phyloP scores from a whole-genome alignment of 1,140 invertebrate genomes.

The Oncopeltus fasciatus region DNA sequence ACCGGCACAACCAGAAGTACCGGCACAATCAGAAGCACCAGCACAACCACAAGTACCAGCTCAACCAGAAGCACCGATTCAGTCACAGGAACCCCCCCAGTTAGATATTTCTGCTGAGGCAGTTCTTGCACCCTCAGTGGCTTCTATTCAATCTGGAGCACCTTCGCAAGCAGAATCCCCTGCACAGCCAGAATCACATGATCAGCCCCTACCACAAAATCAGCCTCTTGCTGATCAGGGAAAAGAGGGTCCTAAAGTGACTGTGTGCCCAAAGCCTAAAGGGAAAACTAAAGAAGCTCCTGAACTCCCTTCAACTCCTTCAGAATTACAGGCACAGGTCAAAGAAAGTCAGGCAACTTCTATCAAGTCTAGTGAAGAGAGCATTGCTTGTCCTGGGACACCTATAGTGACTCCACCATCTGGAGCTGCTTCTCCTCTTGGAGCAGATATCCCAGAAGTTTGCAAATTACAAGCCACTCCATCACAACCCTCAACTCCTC shows the following conservation, averaged over 20 bases:
- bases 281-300: neutral
- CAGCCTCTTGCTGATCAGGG: neutral
- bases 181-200: neutral
- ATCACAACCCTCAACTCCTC: slow-evolving; percentile 8
- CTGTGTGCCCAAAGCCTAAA: neutral
- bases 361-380: too few species aligned
- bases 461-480: slow-evolving; percentile 10
- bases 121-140: slow-evolving; percentile 16
- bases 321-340: too few species aligned
- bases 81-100: slow-evolving; percentile 21
- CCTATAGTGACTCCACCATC: slow-evolving; percentile 14
- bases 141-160: slow-evolving; percentile 5
- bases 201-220: neutral
- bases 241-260: neutral
- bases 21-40: slow-evolving; percentile 18
- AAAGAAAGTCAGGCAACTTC: too few species aligned
- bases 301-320: neutral
- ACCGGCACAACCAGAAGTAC: slow-evolving; percentile 16
- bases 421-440: slow-evolving; percentile 10
- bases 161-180: neutral
- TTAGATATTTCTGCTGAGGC: slow-evolving; percentile 13
- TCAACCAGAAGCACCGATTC: slow-evolving; percentile 20
- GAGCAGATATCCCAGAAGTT: neutral
- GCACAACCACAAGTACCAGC: slow-evolving; percentile 17
- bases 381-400: slow-evolving; percentile 9